Percentiles rank a stretch among this genome's conserved stretches.
phyloP scores from a whole-genome alignment of 1,140 invertebrate species.

The Trinorchestia longiramus region DNA sequence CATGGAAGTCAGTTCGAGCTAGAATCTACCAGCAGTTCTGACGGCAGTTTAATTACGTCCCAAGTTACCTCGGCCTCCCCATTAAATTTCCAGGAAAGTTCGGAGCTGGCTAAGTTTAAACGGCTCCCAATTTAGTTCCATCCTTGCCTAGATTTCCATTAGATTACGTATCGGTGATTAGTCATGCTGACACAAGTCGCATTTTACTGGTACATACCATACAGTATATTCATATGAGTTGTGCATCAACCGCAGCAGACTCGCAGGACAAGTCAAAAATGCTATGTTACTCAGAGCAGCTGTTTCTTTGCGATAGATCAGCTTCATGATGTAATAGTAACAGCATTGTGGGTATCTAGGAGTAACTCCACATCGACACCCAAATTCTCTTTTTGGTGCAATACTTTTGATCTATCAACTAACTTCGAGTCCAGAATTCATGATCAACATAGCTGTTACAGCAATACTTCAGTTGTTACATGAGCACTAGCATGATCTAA shows the following conservation, averaged over 20 bases:
- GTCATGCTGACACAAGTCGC: background rate
- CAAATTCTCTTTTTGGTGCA: background rate
- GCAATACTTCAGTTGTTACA: no score
- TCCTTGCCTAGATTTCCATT: slow-evolving; percentile 54
- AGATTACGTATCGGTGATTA: slow-evolving; percentile 51
- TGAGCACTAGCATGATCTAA: no score
- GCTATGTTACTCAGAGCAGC: background rate
- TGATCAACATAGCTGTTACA: no score
- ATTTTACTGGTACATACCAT: background rate
- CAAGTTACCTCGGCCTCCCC: slow-evolving; percentile 48
- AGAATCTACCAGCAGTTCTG: slow-evolving; percentile 52
- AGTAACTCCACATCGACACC: background rate
- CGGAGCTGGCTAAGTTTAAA: slow-evolving; percentile 42
- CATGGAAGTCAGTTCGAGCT: slow-evolving; percentile 44
- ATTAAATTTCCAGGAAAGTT: slow-evolving; percentile 50
- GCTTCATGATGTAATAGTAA: no score
- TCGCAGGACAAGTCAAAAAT: background rate
- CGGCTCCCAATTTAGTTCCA: slow-evolving; percentile 52
- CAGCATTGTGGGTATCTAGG: no score
- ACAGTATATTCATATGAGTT: background rate
- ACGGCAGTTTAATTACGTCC: slow-evolving; percentile 50
- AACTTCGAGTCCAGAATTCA: no score
- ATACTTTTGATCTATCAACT: background rate
- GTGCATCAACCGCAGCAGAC: background rate
- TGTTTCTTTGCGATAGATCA: no score